Percentiles rank a stretch among this genome's conserved stretches.
These are phyloP conservation scores for Catharus ustulatus DNA, from an alignment of 2,797 vertebrate genomes.

Conservation along the genomic window DNA sequence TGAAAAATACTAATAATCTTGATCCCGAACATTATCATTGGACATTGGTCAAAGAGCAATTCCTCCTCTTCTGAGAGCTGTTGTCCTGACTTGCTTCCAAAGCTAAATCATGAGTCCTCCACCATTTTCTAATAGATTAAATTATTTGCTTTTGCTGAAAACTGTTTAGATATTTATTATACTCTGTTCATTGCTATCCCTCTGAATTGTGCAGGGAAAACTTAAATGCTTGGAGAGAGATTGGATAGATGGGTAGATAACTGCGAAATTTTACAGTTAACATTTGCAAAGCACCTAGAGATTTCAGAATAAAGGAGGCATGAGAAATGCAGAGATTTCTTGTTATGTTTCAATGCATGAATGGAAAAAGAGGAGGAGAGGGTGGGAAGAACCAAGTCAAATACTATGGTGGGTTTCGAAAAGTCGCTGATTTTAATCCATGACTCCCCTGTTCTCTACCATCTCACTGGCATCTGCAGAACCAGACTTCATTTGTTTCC, in stretches of 20 bases:
- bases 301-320: conserved; percentile 34
- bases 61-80: neutral
- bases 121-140: neutral
- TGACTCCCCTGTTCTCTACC: neutral
- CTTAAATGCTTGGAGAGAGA: conserved; percentile 16
- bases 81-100: neutral
- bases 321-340: neutral
- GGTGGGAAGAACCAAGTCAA: neutral
- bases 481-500: conserved; percentile 32
- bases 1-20: neutral
- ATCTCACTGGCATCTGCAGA: neutral
- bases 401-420: neutral
- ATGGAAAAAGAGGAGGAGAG: neutral
- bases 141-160: neutral
- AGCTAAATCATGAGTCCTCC: neutral
- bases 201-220: neutral
- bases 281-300: neutral
- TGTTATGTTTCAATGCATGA: conserved; percentile 22
- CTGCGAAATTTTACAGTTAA: conserved; percentile 21
- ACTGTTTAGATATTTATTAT: neutral
- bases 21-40: neutral
- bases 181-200: neutral
- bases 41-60: neutral
- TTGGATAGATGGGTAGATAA: neutral
- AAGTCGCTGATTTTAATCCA: neutral